A percentile compares a stretch with the other conserved stretches of the same genome.
phyloP scores from a whole-genome alignment of 35 echinoderm and acorn worm species.

The Patiria miniata region DNA sequence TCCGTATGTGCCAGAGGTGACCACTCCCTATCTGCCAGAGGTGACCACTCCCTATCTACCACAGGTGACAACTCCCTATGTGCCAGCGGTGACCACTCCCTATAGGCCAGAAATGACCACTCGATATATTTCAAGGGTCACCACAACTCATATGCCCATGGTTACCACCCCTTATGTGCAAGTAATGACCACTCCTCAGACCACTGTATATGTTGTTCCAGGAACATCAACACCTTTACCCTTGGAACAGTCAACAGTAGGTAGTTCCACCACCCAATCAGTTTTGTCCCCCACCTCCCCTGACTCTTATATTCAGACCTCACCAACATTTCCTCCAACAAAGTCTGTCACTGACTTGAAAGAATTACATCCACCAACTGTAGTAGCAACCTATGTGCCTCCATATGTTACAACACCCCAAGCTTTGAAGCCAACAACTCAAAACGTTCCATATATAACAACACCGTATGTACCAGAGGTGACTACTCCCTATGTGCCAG shows the following conservation, averaged over 20 bases:
- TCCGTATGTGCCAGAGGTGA: background rate
- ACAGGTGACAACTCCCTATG: background rate
- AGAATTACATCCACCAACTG: slow-evolving; percentile 21
- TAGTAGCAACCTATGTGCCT: slow-evolving; percentile 21
- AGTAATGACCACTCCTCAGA: background rate
- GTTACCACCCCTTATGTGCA: slow-evolving; percentile 13
- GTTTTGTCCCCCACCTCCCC: too few species aligned
- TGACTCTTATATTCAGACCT: too few species aligned
- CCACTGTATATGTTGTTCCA: background rate
- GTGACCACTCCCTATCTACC: slow-evolving; percentile 24
- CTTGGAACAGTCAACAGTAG: slow-evolving; percentile 34
- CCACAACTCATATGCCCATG: background rate
- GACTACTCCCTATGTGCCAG: background rate
- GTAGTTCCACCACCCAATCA: background rate
- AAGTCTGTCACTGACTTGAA: background rate
- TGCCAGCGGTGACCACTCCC: background rate
- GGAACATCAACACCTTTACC: too few species aligned
- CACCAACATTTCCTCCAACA: background rate
- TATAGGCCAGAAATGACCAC: background rate
- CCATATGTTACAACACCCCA: slow-evolving; percentile 28
- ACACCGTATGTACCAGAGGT: slow-evolving; percentile 27
- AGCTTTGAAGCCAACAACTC: background rate
- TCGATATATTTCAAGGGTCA: background rate
- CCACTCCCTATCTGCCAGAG: slow-evolving; percentile 25
- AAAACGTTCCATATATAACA: background rate